phyloP scores from a whole-genome alignment of 2,888 invertebrate species.

The Elysia crispata region DNA sequence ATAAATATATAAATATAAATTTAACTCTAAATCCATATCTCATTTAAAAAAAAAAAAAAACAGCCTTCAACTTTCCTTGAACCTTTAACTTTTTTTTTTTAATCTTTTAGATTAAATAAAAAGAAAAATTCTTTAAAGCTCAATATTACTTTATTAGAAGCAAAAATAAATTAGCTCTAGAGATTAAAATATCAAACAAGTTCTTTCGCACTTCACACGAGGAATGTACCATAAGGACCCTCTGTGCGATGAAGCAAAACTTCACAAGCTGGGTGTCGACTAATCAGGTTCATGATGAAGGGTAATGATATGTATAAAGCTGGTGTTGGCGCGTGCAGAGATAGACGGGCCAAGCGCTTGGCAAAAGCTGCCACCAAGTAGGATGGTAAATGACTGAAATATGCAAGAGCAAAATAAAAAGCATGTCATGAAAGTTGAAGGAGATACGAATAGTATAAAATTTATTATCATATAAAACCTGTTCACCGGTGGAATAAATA shows the following conservation, averaged over 20 bases:
- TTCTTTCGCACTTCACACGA: neutral
- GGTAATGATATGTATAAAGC: constrained; percentile 69
- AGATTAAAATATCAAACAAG: no score
- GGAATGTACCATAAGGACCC: constrained; percentile 54
- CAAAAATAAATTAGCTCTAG: no score
- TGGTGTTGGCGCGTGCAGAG: constrained; percentile 87
- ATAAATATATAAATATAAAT: no score
- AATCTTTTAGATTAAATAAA: no score
- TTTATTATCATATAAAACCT: neutral
- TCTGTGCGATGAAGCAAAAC: constrained; percentile 68
- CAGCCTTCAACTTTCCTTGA: no score
- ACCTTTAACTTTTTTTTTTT: no score
- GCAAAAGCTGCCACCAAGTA: constrained; percentile 94
- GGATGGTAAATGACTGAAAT: constrained; percentile 89
- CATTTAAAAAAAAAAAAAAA: no score
- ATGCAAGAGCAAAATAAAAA: neutral
- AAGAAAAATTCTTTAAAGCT: no score
- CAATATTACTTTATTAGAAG: no score
- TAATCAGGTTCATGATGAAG: constrained; percentile 90
- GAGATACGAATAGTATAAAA: neutral
- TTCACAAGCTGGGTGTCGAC: constrained; percentile 84
- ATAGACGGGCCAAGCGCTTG: constrained; percentile 90
- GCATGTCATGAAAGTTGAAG: neutral
- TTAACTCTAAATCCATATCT: no score
- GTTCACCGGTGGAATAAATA: no score